Conservation (phyloP, 1,140 invertebrate species). For the Doryteuthis pealeii region DNA sequence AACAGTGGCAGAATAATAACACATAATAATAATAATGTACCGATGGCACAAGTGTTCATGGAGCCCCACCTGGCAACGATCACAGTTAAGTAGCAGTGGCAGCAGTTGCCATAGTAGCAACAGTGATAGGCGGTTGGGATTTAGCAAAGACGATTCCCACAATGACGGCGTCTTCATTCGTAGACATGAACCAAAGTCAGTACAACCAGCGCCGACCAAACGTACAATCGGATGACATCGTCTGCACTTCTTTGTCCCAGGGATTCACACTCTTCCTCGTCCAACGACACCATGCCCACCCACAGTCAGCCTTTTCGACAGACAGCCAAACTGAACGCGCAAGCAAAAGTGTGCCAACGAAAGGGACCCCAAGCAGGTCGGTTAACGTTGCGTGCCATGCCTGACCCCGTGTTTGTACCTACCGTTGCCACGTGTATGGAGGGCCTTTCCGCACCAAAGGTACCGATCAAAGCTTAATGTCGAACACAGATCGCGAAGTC, state of each 20-base stretch:
- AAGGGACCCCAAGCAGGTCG: constrained; percentile 4
- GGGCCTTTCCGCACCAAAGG: not conserved
- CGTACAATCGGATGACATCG: not conserved
- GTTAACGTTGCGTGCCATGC: constrained; percentile 45
- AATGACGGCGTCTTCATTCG: constrained; percentile 77
- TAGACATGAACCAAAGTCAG: constrained; percentile 67
- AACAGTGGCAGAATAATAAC: constrained; percentile 48
- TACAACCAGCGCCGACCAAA: not conserved
- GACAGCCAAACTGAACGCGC: not conserved
- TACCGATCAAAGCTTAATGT: not conserved
- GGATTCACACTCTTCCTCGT: constrained; percentile 25
- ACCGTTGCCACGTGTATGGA: not conserved
- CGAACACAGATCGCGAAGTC: constrained; percentile 1
- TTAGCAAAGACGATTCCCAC: constrained; percentile 79
- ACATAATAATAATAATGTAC: constrained; percentile 59
- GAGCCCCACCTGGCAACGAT: constrained; percentile 54
- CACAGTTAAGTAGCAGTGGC: constrained; percentile 61
- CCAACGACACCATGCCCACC: constrained; percentile 26
- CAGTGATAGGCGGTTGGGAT: constrained; percentile 92
- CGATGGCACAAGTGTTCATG: constrained; percentile 60
- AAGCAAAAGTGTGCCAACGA: not conserved
- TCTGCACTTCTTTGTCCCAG: not conserved
- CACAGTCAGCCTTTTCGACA: not conserved
- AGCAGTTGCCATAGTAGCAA: constrained; percentile 73
- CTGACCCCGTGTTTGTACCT: constrained; percentile 22